phyloP scores from a whole-genome alignment of 2,888 invertebrate species.

The Saturnia pavonia region DNA sequence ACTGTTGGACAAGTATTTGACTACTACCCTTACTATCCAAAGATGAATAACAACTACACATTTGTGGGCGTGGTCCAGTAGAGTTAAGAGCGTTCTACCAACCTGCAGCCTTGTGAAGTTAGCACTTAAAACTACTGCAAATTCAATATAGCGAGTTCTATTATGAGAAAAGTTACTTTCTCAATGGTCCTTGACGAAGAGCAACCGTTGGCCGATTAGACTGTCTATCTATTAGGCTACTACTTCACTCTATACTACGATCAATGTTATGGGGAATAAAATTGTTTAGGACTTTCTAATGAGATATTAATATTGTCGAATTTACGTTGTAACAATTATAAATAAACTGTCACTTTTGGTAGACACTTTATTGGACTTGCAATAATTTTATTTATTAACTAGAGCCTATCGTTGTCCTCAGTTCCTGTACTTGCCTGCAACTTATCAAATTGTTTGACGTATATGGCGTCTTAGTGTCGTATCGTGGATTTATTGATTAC shows the following conservation, averaged over 20 bases:
- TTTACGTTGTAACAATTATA: too few species aligned
- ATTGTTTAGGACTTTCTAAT: not conserved
- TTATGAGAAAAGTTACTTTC: constrained; percentile 35
- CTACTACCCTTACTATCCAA: not conserved
- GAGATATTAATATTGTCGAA: not conserved
- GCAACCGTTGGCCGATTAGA: not conserved
- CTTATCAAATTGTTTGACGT: too few species aligned
- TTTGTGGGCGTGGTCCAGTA: not conserved
- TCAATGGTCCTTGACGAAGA: constrained; percentile 28
- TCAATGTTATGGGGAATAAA: not conserved
- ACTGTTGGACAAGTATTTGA: not conserved
- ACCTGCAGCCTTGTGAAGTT: not conserved
- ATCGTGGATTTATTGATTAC: too few species aligned
- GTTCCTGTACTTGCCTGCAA: too few species aligned
- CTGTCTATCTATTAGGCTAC: not conserved
- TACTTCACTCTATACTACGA: not conserved
- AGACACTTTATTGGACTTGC: too few species aligned
- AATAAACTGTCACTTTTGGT: too few species aligned
- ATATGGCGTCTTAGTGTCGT: too few species aligned
- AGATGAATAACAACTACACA: not conserved
- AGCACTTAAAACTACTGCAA: constrained; percentile 6
- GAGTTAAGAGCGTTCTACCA: not conserved
- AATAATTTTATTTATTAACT: too few species aligned
- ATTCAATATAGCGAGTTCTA: constrained; percentile 24
- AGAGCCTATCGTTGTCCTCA: too few species aligned